A percentile compares a stretch with the other conserved stretches of the same genome.
Conservation (phyloP, 2,797 vertebrate genomes). For the Myotis daubentonii region DNA sequence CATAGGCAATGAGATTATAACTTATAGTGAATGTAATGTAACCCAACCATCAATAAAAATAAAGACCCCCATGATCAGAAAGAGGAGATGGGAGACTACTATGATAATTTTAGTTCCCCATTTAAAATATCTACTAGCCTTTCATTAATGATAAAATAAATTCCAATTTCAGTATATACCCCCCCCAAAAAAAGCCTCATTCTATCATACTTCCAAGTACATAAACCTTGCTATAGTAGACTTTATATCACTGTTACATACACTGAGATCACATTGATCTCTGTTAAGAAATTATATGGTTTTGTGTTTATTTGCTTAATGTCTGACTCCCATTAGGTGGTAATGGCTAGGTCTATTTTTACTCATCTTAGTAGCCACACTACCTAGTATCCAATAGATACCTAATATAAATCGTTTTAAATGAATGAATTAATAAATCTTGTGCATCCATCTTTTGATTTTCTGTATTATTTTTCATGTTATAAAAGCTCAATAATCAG, state of each 20-base stretch:
- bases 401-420: neutral
- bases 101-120: neutral
- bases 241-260: neutral
- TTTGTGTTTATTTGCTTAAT: neutral
- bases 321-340: neutral
- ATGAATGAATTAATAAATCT: neutral
- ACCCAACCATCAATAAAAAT: neutral
- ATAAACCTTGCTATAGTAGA: neutral
- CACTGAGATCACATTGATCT: neutral
- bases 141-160: slow-evolving; percentile 18
- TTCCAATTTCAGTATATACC: neutral
- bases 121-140: slow-evolving; percentile 30
- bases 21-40: neutral
- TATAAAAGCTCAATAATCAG: slow-evolving; percentile 21
- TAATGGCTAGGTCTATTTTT: slow-evolving; percentile 17
- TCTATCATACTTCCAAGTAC: neutral
- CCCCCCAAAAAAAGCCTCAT: slow-evolving; percentile 6
- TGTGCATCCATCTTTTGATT: neutral
- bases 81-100: neutral
- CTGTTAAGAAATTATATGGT: neutral
- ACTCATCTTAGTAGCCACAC: neutral
- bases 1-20: neutral
- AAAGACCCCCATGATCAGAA: neutral
- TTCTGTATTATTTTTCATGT: neutral
- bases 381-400: neutral